Conservation (phyloP, 2,113 vertebrate species). For the Asarcornis scutulata region DNA sequence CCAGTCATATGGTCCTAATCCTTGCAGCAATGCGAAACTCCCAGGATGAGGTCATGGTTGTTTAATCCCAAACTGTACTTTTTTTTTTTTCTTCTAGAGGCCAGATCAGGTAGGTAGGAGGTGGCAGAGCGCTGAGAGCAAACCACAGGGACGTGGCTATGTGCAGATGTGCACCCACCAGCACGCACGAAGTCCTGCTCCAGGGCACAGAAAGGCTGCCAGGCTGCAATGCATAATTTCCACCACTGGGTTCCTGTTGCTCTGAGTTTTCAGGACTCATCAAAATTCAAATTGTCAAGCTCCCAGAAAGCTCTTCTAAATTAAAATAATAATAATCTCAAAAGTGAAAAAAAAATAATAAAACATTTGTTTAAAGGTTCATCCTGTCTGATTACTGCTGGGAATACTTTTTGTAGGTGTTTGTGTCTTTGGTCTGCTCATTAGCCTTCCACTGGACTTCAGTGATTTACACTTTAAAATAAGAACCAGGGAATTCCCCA, state of each 20-base stretch:
- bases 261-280: background rate
- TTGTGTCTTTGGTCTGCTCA: background rate
- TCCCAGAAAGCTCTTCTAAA: background rate
- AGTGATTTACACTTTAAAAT: background rate
- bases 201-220: background rate
- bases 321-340: background rate
- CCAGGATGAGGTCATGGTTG: slow-evolving; percentile 56
- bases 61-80: background rate
- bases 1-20: slow-evolving; percentile 67
- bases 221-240: rapidly evolving
- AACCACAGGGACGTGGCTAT: background rate
- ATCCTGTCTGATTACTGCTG: background rate
- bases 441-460: background rate
- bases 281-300: background rate
- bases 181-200: rapidly evolving
- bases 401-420: background rate
- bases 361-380: background rate
- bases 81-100: background rate
- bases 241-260: background rate
- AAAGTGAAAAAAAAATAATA: background rate
- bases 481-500: background rate
- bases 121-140: background rate
- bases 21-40: background rate
- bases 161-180: background rate
- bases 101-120: slow-evolving; percentile 19